Base-by-base conservation (phyloP, 2,888 invertebrate species). In the Nudaria mundana region DNA sequence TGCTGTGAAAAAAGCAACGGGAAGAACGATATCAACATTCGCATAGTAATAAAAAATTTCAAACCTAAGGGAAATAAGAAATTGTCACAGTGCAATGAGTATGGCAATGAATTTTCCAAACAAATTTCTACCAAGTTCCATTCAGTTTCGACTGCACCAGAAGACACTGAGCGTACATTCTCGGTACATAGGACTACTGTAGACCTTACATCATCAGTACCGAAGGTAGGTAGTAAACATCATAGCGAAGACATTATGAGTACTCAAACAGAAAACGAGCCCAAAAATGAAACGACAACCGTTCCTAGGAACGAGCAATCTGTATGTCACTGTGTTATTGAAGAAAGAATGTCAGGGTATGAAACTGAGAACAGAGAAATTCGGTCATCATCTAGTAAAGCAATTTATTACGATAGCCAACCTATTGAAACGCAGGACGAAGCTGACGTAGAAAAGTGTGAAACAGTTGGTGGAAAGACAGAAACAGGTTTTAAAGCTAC, bases 1-100 rank as follows among this genome's bases (percentile, higher is more conserved):
- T 11, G 45, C n/a, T 40, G 39, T 35, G 61, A 60, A 16, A 51
- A 67, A 18, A 14, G 18, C n/a, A 65, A 61, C 16, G 51, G 58
- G n/a, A 76, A 71, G 50, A 78, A 76, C 37, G 75, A 79, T 45
- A 63, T 84, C 3, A 78, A 78, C 18, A 77, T 85, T 26, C 74
- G 70, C 41, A 82, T 85, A 31, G 40, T 76, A 3, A 75, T 85
- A 29, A 80, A 77, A 43, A 81, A 71, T 30, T 69, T 57, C 20
- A 76, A 74, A 44, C 48, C 59, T 1, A 73, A 73, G 2, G 44
- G 31, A n/a, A 50, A 39, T 32, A 47, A 47, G 1, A 59, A 57
- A 31, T 38, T 30, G 6, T n/a, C 14, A 5, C 24, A 33, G 3
- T n/a, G 8, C 5, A 37, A 38, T 0, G 35, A 47, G 5, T 55